Base-by-base conservation (phyloP, 2,888 invertebrate genomes). In the Catocala nupta region DNA sequence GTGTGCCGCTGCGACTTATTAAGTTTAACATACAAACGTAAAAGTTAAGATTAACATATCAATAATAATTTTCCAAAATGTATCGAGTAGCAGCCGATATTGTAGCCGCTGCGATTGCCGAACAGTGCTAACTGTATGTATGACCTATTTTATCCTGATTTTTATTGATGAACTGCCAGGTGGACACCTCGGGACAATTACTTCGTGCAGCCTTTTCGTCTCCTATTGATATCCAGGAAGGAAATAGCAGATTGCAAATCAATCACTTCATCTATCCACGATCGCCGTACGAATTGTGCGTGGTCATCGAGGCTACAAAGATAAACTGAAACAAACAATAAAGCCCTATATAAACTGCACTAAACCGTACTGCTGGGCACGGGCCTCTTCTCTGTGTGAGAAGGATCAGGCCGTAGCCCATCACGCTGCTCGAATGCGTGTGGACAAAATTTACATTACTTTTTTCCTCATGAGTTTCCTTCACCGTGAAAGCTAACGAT, bases 301-400 rank as follows among this genome's bases (percentile, higher is more conserved):
- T 88, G 81, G 0, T 89, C 89, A 0, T 78, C 74, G 10, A 89
- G 45, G 10, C 78, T 51, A 71, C 90, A 90, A 0, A 88, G 60
- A 4, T 73, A 50, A 7, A 88, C 89, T 89, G 82, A 12, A 81
- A 54, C 53, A 39, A 25, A 25, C 4, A 9, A 49, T 16, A 10
- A 33, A 9, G 25, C 16, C 5, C n/a, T 5, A 5, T 36, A 36
- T 36, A 36, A n/a, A n/a, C n/a, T n/a, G n/a, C n/a, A n/a, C n/a
- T 36, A 5, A 36, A 5, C 7, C 7, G 5, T 36, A n/a, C n/a
- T n/a, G n/a, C n/a, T n/a, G n/a, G n/a, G n/a, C n/a, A n/a, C n/a
- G n/a, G n/a, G n/a, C n/a, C n/a, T n/a, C n/a, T n/a, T n/a, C n/a
- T n/a, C n/a, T n/a, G n/a, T n/a, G n/a, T n/a, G n/a, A n/a, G n/a